Evolutionary conservation across 2,113 vertebrate genomes (phyloP).

Genomic region (Syrmaticus mikado): DNA sequence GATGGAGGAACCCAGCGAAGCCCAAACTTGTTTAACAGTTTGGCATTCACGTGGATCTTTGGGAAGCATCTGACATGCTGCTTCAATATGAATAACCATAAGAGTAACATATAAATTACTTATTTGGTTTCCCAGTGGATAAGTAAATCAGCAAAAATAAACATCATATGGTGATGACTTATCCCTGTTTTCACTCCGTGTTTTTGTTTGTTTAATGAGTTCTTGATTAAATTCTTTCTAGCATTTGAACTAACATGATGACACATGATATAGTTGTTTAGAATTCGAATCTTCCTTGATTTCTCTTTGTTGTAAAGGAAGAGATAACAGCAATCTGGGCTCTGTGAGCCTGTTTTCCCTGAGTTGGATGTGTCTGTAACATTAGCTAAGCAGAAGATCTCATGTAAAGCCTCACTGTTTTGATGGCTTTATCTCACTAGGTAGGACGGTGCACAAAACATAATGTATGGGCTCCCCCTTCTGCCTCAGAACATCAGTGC

Average conservation of each 20-base stretch:
- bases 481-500: constrained; percentile 22
- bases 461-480: constrained; percentile 64
- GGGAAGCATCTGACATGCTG: not conserved
- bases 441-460: not conserved
- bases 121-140: constrained; percentile 25
- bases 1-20: not conserved
- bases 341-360: not conserved
- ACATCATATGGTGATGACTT: constrained; percentile 18
- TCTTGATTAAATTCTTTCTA: constrained; percentile 41
- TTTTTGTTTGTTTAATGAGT: constrained; percentile 32
- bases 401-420: not conserved
- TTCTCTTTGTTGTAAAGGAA: not conserved
- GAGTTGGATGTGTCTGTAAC: not conserved
- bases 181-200: not conserved
- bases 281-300: constrained; percentile 24
- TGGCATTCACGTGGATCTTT: not conserved
- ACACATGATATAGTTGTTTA: constrained; percentile 10
- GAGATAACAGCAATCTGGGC: not conserved
- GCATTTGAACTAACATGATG: not conserved
- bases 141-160: constrained; percentile 61
- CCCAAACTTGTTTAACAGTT: not conserved
- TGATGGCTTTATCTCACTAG: not conserved
- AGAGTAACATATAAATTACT: not conserved
- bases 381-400: not conserved
- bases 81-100: not conserved